Percentiles rank a stretch among this genome's conserved stretches.
phyloP scores from a whole-genome alignment of 2,888 invertebrate genomes.

The Gymnosoma rotundatum region DNA sequence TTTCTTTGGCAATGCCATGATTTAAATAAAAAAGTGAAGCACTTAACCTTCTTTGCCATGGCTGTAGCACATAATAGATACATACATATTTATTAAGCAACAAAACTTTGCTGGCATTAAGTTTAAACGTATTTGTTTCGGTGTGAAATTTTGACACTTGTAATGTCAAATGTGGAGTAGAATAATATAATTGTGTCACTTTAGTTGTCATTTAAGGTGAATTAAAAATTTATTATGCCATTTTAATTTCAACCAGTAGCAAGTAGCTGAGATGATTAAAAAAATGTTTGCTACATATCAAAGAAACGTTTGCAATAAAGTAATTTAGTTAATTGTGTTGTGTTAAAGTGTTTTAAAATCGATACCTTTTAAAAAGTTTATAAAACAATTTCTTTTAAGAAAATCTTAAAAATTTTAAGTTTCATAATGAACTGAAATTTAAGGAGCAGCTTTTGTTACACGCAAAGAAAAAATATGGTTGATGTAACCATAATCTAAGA shows the following conservation, averaged over 20 bases:
- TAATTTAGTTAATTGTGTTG: slow-evolving; percentile 49
- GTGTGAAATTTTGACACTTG: slow-evolving; percentile 40
- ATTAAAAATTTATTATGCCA: slow-evolving; percentile 36
- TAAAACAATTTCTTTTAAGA: no score
- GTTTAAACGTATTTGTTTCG: background rate
- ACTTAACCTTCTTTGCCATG: slow-evolving; percentile 10
- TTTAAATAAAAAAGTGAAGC: slow-evolving; percentile 30
- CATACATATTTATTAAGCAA: slow-evolving; percentile 5
- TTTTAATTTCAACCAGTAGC: background rate
- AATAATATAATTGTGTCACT: slow-evolving; percentile 66
- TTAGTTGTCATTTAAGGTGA: slow-evolving; percentile 63
- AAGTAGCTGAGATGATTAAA: slow-evolving; percentile 27
- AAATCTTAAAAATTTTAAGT: no score
- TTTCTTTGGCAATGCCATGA: slow-evolving; percentile 25
- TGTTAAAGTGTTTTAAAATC: no score
- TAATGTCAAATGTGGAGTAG: slow-evolving; percentile 47
- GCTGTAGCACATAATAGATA: slow-evolving; percentile 16
- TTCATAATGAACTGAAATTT: no score
- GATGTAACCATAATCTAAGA: no score
- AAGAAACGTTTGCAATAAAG: background rate
- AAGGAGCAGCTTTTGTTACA: no score
- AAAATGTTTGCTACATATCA: background rate
- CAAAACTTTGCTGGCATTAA: slow-evolving; percentile 10
- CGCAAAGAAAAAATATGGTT: no score
- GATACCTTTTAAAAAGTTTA: no score